Conservation (phyloP, 64 coral and sea anemone species). For the Stichodactyla helianthus region DNA sequence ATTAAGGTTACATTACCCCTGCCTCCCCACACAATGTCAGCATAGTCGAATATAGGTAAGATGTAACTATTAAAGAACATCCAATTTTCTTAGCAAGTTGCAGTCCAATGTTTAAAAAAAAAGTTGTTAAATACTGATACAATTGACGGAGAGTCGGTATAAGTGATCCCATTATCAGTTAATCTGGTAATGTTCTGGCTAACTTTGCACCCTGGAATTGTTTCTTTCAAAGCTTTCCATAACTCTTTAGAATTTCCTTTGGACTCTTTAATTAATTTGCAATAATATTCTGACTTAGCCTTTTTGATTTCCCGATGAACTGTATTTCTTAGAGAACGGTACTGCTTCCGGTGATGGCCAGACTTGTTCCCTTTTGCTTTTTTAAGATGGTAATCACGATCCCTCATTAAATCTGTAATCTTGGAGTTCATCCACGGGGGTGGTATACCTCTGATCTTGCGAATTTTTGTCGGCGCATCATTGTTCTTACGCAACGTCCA, state of each 20-base stretch:
- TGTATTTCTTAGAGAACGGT: slow-evolving; percentile 40
- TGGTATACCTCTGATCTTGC: slow-evolving; percentile 37
- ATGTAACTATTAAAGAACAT: too few species aligned
- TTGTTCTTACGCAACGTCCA: slow-evolving; percentile 52
- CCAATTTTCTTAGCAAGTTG: too few species aligned
- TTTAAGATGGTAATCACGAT: slow-evolving; percentile 46
- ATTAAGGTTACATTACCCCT: too few species aligned
- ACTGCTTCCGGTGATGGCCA: slow-evolving; percentile 45
- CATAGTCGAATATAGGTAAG: too few species aligned
- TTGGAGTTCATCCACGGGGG: slow-evolving; percentile 50
- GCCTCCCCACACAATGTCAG: too few species aligned
- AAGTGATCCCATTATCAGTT: neutral
- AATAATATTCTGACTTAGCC: too few species aligned
- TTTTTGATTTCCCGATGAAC: slow-evolving; percentile 48
- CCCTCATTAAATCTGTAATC: slow-evolving; percentile 38
- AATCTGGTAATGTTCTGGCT: neutral
- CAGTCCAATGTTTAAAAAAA: too few species aligned
- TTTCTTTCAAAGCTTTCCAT: too few species aligned
- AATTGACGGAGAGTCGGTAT: neutral
- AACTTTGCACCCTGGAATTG: too few species aligned
- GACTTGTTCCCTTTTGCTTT: slow-evolving; percentile 47
- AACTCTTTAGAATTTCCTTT: too few species aligned
- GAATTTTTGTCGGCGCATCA: slow-evolving; percentile 41
- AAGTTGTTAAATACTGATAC: slow-evolving; percentile 1
- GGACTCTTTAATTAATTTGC: too few species aligned